phyloP scores from a whole-genome alignment of 2,888 invertebrate species.

The Antheraea assamensis region DNA sequence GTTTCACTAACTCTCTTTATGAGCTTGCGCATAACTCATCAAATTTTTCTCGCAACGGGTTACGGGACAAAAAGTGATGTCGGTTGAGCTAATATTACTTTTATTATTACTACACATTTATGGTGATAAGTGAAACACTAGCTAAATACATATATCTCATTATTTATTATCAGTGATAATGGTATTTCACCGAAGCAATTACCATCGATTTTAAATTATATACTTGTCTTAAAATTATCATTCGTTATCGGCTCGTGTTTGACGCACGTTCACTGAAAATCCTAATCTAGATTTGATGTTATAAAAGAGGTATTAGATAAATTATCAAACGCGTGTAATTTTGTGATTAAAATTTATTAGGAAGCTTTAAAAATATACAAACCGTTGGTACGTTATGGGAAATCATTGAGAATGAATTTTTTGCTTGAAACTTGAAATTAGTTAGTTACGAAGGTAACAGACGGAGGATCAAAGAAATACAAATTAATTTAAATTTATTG shows the following conservation, averaged over 20 bases:
- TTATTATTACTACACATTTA: background rate
- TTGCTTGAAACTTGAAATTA: no score
- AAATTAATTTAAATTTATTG: no score
- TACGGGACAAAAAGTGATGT: background rate
- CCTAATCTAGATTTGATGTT: background rate
- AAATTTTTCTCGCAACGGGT: no score
- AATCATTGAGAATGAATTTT: no score
- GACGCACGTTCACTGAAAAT: slow-evolving; percentile 12
- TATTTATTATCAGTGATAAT: background rate
- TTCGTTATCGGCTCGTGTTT: slow-evolving; percentile 5
- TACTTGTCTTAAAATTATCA: background rate
- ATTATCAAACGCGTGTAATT: background rate
- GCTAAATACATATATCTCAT: background rate
- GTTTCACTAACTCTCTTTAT: background rate
- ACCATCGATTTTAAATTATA: slow-evolving; percentile 3
- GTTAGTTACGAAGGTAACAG: no score
- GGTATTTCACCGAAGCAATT: background rate
- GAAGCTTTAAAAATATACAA: background rate
- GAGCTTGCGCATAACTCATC: no score
- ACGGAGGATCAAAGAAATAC: no score
- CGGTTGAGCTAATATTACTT: background rate
- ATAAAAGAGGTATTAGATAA: background rate
- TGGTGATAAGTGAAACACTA: background rate
- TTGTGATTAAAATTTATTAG: background rate
- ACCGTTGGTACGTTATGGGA: background rate